Evolutionary conservation across 2,888 invertebrate species (phyloP).

Genomic region (Eristalis arbustorum): DNA sequence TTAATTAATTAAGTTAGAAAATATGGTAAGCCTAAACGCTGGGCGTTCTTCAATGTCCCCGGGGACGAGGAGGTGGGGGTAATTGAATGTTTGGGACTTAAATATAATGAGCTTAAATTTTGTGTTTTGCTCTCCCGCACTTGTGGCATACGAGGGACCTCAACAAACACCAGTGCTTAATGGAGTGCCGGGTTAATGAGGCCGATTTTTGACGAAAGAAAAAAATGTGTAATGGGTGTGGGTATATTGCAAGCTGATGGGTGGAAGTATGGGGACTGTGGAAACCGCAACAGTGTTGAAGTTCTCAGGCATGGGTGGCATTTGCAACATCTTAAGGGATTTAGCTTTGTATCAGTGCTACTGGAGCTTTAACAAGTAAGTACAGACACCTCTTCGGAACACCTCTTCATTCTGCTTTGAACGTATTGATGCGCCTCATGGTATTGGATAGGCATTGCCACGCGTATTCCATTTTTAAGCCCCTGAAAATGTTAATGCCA

Average conservation of each 20-base stretch:
- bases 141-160: background rate
- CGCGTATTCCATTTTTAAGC: no score
- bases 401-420: no score
- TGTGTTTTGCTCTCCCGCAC: background rate
- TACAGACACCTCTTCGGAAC: no score
- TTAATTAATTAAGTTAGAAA: constrained; percentile 24
- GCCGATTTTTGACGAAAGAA: background rate
- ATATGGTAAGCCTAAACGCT: background rate
- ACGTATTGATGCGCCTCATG: no score
- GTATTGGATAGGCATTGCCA: no score
- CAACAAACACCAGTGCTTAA: background rate
- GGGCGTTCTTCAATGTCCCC: background rate
- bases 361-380: no score
- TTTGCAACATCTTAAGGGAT: background rate
- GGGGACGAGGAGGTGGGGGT: background rate
- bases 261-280: no score
- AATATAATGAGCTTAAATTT: constrained; percentile 4
- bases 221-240: background rate
- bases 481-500: no score
- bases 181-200: background rate
- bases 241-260: no score
- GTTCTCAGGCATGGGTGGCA: background rate
- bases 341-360: background rate
- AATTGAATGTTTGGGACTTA: constrained; percentile 9
- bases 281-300: background rate